These are phyloP conservation scores for Nothobranchius kuhntae DNA, from an alignment of 2,113 vertebrate genomes.

Conservation along the genomic window DNA sequence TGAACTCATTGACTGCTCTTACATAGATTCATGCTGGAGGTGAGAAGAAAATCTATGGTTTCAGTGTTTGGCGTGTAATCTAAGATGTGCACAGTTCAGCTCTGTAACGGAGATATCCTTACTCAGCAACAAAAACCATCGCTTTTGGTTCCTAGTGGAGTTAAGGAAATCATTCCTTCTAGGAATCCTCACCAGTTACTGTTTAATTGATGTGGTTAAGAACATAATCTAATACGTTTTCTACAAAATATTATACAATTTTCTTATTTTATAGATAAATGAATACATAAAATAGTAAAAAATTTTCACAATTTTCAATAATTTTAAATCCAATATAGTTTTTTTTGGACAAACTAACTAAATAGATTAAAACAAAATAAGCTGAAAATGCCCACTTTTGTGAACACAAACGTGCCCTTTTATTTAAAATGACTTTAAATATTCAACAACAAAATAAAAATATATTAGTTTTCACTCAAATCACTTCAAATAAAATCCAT, in stretches of 20 bases:
- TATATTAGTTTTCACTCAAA: background rate
- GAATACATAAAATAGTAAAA: background rate
- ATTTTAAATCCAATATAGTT: background rate
- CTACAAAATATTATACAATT: background rate
- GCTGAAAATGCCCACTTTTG: background rate
- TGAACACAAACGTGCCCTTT: background rate
- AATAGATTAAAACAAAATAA: background rate
- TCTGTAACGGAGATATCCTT: slow-evolving; percentile 37
- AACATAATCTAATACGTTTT: background rate
- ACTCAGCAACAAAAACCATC: slow-evolving; percentile 24
- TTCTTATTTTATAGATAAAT: background rate
- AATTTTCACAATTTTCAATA: background rate
- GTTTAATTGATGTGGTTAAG: background rate
- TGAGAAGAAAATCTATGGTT: slow-evolving; percentile 61
- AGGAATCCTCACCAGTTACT: background rate
- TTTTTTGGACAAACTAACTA: background rate
- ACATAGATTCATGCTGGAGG: slow-evolving; percentile 49
- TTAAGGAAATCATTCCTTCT: slow-evolving; percentile 24
- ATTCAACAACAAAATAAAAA: background rate
- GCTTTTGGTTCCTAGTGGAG: slow-evolving; percentile 13
- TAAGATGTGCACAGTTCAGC: slow-evolving; percentile 33
- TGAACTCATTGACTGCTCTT: slow-evolving; percentile 43
- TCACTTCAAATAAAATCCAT: background rate
- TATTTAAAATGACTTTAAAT: background rate
- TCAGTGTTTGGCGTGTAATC: slow-evolving; percentile 60